Evolutionary conservation across 2,113 vertebrate genomes (phyloP), one percentile per base, ranked within the genome.

Genomic region (Clarias batrachus): DNA sequence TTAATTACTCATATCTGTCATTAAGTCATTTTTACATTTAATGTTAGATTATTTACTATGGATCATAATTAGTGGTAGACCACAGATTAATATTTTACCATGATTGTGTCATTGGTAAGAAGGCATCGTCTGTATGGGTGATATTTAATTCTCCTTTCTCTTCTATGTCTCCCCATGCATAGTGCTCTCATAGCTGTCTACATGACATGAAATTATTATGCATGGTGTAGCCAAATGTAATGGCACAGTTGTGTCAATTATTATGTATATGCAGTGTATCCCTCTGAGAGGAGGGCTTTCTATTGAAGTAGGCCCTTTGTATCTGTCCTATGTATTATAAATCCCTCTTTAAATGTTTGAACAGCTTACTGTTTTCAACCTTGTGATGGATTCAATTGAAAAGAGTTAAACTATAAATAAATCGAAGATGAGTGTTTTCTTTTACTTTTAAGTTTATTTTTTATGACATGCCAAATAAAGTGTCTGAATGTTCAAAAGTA

Each of bases 31-130:
- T 89, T 78, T 90, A 89, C 90, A 94, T 94, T 90, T 89, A 91
- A 92, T 94, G 92, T 93, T 94, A 90, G 25, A 93, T 93, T 94
- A 90, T 85, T 88, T 87, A 83, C 88, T 90, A 92, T 92, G 91
- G 92, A 93, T 94, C 93, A 93, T 94, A 93, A 94, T 94, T 94
- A 94, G 91, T 14, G 37, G 62, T 81, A 90, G 92, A 90, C 90
- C 41, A 66, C 89, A 90, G 90, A 93, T 94, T 93, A 94, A 94
- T 93, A 94, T 94, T 95, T 94, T 90, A 94, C 93, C 91, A 93
- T 91, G 89, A 89, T 85, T 88, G 74, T 92, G 91, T 91, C 91
- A 91, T 90, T 91, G 84, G 89, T 88, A 76, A 80, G 87, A 89
- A 85, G 84, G 90, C 88, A 90, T 89, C 88, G 91, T 91, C 91